Conservation (phyloP, 1,140 invertebrate species). For the Leptestheria dahalacensis region DNA sequence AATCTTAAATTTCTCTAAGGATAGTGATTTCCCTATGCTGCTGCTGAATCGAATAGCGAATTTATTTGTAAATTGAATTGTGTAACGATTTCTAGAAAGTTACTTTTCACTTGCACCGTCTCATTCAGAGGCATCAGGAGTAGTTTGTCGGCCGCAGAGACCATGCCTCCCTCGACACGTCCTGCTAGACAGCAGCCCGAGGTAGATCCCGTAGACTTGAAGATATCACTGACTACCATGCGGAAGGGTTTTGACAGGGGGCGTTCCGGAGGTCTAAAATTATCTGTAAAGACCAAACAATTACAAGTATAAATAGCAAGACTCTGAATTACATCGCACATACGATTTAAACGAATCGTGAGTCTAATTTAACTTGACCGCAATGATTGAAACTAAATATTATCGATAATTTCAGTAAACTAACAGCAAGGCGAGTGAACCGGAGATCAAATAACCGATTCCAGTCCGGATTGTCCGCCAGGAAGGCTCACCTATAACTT, state of each 20-base stretch:
- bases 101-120: constrained; percentile 1
- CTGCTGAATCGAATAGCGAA: no score
- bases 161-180: constrained; percentile 74
- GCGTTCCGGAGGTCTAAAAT: constrained; percentile 65
- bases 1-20: no score
- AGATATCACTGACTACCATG: constrained; percentile 86
- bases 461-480: not conserved
- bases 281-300: constrained; percentile 35
- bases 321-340: not conserved
- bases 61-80: no score
- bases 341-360: not conserved
- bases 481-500: constrained; percentile 52
- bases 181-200: constrained; percentile 77
- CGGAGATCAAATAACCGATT: not conserved
- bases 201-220: constrained; percentile 63
- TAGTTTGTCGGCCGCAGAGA: constrained; percentile 72
- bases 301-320: not conserved
- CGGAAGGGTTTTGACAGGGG: constrained; percentile 77
- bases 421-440: not conserved
- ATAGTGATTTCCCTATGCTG: no score
- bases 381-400: no score
- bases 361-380: no score
- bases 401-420: not conserved
- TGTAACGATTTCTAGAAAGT: constrained; percentile 8
- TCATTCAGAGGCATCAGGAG: constrained; percentile 64